These are phyloP conservation scores for Brachyistius frenatus DNA, from an alignment of 2,113 vertebrate species.

Conservation along the genomic window DNA sequence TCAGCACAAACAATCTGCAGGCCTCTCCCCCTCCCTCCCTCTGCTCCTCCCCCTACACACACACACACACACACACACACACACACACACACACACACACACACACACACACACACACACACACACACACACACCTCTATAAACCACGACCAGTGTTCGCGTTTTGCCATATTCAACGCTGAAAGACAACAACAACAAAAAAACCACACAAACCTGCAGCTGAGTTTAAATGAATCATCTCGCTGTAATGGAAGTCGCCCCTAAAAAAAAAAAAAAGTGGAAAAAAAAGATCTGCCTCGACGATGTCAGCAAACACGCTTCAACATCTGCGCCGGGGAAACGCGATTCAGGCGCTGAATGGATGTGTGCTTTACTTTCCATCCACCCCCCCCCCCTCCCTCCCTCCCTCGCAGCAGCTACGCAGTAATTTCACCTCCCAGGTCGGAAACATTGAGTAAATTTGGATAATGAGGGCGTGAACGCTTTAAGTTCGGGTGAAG, in stretches of 20 bases:
- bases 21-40: slow-evolving; percentile 23
- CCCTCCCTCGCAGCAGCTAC: too few species aligned
- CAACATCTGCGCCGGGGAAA: slow-evolving; percentile 29
- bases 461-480: slow-evolving; percentile 46
- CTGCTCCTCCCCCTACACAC: too few species aligned
- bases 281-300: too few species aligned
- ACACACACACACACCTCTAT: too few species aligned
- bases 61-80: too few species aligned
- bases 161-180: slow-evolving; percentile 36
- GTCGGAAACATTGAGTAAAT: slow-evolving; percentile 25
- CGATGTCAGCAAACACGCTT: slow-evolving; percentile 56
- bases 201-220: slow-evolving; percentile 59
- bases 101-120: too few species aligned
- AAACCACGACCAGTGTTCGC: slow-evolving; percentile 32
- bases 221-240: slow-evolving; percentile 63
- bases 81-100: too few species aligned
- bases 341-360: neutral
- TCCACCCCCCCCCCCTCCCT: neutral
- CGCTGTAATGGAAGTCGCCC: slow-evolving; percentile 31
- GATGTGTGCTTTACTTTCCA: slow-evolving; percentile 13
- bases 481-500: slow-evolving; percentile 40
- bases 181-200: slow-evolving; percentile 53
- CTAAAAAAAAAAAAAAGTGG: slow-evolving; percentile 39
- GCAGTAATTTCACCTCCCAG: neutral
- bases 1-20: slow-evolving; percentile 61